These are phyloP conservation scores for Diadegma fenestrale DNA, from an alignment of 2,888 invertebrate species.

Conservation along the genomic window DNA sequence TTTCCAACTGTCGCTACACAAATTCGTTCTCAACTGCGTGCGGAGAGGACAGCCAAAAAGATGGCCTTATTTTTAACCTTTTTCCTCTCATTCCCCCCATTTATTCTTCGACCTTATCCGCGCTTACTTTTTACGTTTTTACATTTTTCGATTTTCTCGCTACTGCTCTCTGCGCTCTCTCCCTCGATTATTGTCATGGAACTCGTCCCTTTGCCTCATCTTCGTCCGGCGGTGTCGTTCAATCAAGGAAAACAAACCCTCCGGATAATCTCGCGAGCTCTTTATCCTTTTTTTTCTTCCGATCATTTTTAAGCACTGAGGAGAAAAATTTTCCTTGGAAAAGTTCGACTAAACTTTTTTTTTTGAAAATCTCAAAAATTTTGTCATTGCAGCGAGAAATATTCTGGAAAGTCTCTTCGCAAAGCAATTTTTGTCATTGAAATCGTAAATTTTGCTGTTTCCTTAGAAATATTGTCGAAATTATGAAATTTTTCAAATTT, in stretches of 20 bases:
- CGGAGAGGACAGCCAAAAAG: slow-evolving; percentile 36
- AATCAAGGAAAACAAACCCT: slow-evolving; percentile 16
- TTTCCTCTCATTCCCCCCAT: slow-evolving; percentile 18
- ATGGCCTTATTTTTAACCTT: slow-evolving; percentile 66
- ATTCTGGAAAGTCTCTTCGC: too few relatives aligned
- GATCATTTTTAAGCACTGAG: background rate
- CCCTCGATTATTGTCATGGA: background rate
- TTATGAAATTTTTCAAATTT: too few relatives aligned
- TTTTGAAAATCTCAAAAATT: too few relatives aligned
- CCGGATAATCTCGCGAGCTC: background rate
- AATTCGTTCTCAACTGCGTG: slow-evolving; percentile 8
- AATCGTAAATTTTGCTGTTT: too few relatives aligned
- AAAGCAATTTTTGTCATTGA: too few relatives aligned
- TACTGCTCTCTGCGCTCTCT: background rate
- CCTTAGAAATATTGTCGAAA: too few relatives aligned
- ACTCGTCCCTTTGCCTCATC: background rate
- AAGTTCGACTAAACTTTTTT: too few relatives aligned
- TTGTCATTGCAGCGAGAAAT: too few relatives aligned
- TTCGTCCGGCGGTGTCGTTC: slow-evolving; percentile 40
- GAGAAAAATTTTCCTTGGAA: too few relatives aligned
- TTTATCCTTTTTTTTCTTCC: background rate
- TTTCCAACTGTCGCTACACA: slow-evolving; percentile 41
- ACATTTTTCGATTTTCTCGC: slow-evolving; percentile 61
- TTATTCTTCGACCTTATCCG: slow-evolving; percentile 55
- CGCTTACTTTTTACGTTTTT: slow-evolving; percentile 65